Base-by-base conservation (phyloP, 2,888 invertebrate genomes). In the Lomographa bimaculata region DNA sequence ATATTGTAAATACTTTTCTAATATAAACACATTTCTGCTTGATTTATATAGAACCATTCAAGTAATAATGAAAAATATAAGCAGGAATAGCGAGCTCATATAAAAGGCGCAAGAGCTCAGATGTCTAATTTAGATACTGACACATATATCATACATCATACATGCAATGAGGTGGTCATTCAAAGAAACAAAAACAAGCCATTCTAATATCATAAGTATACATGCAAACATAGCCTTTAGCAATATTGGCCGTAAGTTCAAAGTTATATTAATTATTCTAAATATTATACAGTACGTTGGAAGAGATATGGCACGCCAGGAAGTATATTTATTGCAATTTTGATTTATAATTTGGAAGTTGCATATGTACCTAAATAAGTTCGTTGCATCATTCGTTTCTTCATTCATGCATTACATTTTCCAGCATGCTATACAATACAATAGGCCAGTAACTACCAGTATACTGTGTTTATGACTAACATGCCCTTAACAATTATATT, bases 101-200 rank as follows among this genome's bases (percentile, higher is more conserved):
- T 42, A 52, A 62, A 66, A 70, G 74, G 71, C 72, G 68, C 60
- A 64, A 57, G 63, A 64, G 68, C 71, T 71, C 63, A 50, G 50
- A 44, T 49, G 17, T 32, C 38, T 50, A 47, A 42, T 46, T n/a
- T n/a, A n/a, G n/a, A 54, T 63, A 68, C 54, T 53, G 54, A 78
- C 69, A 80, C 60, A 59, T n/a, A n/a, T n/a, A n/a, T n/a, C n/a
- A n/a, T n/a, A n/a, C n/a, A n/a, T n/a, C n/a, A n/a, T 63, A 73
- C 83, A 84, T 84, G 84, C 84, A 77, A 75, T 75, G 71, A 67
- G 60, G 69, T 66, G 69, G 62, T 67, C 64, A 77, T 72, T 73
- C 68, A 71, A 76, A 76, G 55, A 60, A 69, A 76, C 70, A 63
- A 64, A 49, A 63, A 60, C 65, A 69, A 62, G 59, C 53, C 39